Conservation (phyloP, 1,140 invertebrate genomes). For the Laodelphax striatellus region DNA sequence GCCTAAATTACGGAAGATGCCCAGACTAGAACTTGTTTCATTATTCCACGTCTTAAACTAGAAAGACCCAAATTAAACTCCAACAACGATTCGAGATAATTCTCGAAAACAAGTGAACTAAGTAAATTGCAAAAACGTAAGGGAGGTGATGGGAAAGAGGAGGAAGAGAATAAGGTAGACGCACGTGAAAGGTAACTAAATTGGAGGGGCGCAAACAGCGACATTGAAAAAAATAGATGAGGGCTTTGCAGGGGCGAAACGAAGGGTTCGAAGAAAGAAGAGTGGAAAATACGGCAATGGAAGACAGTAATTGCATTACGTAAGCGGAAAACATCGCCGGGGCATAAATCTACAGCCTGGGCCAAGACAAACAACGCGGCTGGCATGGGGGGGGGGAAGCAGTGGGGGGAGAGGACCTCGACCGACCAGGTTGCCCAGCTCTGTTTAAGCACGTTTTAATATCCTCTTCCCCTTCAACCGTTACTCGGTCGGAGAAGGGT, state of each 20-base stretch:
- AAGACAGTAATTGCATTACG: slow-evolving; percentile 1
- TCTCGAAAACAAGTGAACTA: too few species aligned
- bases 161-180: too few species aligned
- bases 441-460: slow-evolving; percentile 27
- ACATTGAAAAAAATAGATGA: not conserved
- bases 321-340: not conserved
- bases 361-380: not conserved
- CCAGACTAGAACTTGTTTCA: too few species aligned
- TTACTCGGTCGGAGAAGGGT: too few species aligned
- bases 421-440: slow-evolving; percentile 12
- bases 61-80: too few species aligned
- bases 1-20: too few species aligned
- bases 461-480: slow-evolving; percentile 21
- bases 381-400: not conserved
- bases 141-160: too few species aligned
- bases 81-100: too few species aligned
- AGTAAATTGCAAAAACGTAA: too few species aligned
- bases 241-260: not conserved
- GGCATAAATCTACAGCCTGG: not conserved
- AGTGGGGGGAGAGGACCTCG: not conserved
- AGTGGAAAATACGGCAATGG: not conserved
- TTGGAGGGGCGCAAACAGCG: not conserved
- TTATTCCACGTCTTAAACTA: too few species aligned
- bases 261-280: not conserved
- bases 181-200: too few species aligned